phyloP scores from a whole-genome alignment of 2,797 vertebrate genomes.

The Dendrocincla tyrannina region DNA sequence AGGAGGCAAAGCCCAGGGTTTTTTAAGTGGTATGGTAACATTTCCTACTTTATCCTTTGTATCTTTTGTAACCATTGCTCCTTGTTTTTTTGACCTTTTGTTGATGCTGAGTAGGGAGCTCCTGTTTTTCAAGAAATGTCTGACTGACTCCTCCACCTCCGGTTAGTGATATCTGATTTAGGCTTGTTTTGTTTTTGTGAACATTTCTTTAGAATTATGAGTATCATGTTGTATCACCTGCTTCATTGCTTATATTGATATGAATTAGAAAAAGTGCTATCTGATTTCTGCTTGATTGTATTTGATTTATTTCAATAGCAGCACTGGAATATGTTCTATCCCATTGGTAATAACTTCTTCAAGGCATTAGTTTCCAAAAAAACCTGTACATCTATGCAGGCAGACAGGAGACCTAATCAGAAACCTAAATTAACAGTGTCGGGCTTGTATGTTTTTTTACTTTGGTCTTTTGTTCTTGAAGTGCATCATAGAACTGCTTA shows the following conservation, averaged over 20 bases:
- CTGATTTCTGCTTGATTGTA: neutral
- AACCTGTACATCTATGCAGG: neutral
- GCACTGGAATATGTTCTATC: neutral
- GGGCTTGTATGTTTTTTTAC: neutral
- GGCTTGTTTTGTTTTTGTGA: neutral
- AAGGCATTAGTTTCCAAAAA: neutral
- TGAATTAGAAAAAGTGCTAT: neutral
- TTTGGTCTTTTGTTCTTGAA: neutral
- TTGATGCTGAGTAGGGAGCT: neutral
- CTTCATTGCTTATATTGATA: neutral
- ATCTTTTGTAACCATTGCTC: neutral
- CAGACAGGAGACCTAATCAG: neutral
- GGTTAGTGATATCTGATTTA: neutral
- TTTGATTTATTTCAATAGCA: neutral
- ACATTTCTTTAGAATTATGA: neutral
- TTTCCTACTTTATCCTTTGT: neutral
- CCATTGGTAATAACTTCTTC: neutral
- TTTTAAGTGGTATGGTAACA: neutral
- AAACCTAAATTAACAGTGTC: neutral
- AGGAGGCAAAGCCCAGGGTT: neutral
- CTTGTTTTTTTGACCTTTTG: neutral
- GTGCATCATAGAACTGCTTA: neutral
- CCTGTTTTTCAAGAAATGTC: neutral
- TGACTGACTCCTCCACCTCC: neutral
- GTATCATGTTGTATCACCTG: neutral